These are phyloP conservation scores for Azorinus chamasolen DNA, from an alignment of 2,888 invertebrate species.

Conservation along the genomic window DNA sequence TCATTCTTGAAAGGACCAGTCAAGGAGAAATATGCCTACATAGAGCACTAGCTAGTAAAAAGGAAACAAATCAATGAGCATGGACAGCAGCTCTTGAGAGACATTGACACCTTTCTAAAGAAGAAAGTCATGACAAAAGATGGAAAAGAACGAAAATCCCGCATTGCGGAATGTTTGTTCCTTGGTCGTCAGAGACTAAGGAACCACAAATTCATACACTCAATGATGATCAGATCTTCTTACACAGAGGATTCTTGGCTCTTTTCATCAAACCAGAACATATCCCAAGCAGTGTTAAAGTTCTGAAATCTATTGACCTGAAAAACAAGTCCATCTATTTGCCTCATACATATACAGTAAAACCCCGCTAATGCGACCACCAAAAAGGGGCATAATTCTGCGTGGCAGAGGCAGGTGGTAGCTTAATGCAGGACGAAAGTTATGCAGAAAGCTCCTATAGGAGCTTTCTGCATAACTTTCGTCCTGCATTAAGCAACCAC, in stretches of 20 bases:
- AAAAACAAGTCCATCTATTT: conserved; percentile 21
- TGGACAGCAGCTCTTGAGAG: not conserved
- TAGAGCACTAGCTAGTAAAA: conserved; percentile 4
- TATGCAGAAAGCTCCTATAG: no score
- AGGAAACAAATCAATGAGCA: conserved; percentile 7
- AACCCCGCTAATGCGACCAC: no score
- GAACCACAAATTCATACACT: conserved; percentile 41
- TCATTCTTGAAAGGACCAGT: conserved; percentile 17
- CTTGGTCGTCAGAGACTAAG: conserved; percentile 15
- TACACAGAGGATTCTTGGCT: conserved; percentile 26
- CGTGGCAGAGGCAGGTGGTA: no score
- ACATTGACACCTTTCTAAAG: not conserved
- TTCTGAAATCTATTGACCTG: conserved; percentile 19
- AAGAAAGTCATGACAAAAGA: conserved; percentile 28
- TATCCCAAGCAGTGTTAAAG: conserved; percentile 22
- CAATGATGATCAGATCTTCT: conserved; percentile 41
- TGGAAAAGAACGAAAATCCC: conserved; percentile 14
- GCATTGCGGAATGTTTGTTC: conserved; percentile 17
- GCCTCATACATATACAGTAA: no score
- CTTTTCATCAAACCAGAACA: conserved; percentile 46
- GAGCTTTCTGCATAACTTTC: no score
- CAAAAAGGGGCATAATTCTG: no score
- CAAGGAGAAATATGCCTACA: not conserved
- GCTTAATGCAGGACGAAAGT: no score
- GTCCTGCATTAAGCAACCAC: no score